A percentile compares a stretch with the other conserved stretches of the same genome.
These are phyloP conservation scores for Meriones unguiculatus DNA, from an alignment of 2,113 vertebrate genomes.

Conservation along the genomic window DNA sequence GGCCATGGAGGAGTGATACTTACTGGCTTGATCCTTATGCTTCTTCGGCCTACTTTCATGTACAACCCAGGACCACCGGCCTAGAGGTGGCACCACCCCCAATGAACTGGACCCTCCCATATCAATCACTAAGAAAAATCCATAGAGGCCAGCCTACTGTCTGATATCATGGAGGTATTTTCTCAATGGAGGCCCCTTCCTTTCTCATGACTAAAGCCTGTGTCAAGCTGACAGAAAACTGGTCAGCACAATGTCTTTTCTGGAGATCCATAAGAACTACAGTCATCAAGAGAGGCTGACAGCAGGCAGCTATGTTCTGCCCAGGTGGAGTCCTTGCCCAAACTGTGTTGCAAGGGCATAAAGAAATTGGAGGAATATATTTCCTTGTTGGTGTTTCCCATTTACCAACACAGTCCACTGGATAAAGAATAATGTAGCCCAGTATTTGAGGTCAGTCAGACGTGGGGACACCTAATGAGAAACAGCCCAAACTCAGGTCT, in stretches of 20 bases:
- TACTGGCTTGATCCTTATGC: background rate
- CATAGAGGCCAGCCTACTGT: too few relatives aligned
- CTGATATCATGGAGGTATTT: background rate
- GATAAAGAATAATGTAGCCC: too few relatives aligned
- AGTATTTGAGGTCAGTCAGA: background rate
- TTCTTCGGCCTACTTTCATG: background rate
- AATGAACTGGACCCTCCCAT: background rate
- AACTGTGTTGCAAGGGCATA: background rate
- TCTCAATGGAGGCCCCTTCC: background rate
- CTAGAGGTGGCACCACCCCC: background rate
- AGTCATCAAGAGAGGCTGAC: too few relatives aligned
- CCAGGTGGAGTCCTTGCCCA: too few relatives aligned
- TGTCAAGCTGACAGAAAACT: background rate
- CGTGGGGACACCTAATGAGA: background rate
- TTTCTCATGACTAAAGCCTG: background rate
- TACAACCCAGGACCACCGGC: background rate
- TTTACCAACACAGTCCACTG: background rate
- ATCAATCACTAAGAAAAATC: background rate
- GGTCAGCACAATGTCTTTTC: accelerated
- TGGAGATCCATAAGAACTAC: background rate
- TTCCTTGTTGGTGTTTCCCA: background rate
- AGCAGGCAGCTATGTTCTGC: too few relatives aligned
- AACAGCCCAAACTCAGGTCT: background rate
- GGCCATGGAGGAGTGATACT: background rate
- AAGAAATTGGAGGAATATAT: too few relatives aligned